Conservation (phyloP, 2,113 vertebrate species). For the Gyps fulvus region DNA sequence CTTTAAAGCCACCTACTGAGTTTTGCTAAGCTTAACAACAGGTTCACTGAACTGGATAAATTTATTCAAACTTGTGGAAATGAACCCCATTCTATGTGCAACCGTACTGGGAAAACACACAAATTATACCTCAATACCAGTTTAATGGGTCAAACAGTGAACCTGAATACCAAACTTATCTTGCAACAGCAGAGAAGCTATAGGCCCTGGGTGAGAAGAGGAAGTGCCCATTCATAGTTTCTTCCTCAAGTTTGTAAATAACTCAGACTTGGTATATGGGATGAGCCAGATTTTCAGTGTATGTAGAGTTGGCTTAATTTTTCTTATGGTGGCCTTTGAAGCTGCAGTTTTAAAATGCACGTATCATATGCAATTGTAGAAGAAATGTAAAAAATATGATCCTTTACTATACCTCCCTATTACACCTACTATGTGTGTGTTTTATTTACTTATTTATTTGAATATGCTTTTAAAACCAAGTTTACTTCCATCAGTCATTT, state of each 20-base stretch:
- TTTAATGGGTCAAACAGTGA: constrained; percentile 87
- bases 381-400: not conserved
- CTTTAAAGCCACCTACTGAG: constrained; percentile 88
- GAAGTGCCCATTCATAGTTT: constrained; percentile 68
- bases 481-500: not conserved
- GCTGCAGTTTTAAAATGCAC: not conserved
- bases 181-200: constrained; percentile 71
- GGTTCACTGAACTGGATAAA: constrained; percentile 90
- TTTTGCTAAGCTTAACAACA: constrained; percentile 85
- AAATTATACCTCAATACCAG: constrained; percentile 88
- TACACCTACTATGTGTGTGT: not conserved
- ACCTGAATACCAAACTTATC: constrained; percentile 81
- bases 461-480: not conserved
- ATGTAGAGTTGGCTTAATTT: constrained; percentile 1
- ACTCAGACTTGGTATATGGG: constrained; percentile 9
- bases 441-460: not conserved
- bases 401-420: not conserved
- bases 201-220: constrained; percentile 64
- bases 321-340: constrained; percentile 24
- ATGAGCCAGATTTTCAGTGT: not conserved
- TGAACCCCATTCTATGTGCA: constrained; percentile 83
- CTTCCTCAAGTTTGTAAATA: constrained; percentile 73
- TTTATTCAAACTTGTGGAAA: constrained; percentile 88
- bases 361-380: not conserved
- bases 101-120: constrained; percentile 86